Conservation (phyloP, 2,888 invertebrate genomes). For the Aphodius granarius region DNA sequence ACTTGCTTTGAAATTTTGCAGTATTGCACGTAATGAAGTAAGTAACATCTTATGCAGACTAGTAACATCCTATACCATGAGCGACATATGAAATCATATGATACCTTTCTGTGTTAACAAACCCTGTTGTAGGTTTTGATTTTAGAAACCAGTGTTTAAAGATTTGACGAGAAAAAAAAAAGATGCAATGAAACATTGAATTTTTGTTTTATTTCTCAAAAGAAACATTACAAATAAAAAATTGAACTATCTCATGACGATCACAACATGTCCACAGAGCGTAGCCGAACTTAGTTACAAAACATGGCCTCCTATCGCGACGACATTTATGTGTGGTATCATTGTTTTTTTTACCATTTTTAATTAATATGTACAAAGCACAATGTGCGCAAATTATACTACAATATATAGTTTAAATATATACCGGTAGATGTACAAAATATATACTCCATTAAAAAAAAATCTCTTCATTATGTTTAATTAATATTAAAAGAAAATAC, state of each 20-base stretch:
- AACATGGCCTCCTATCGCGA: not conserved
- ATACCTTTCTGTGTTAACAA: no score
- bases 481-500: conserved; percentile 31
- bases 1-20: no score
- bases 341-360: conserved; percentile 15
- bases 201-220: conserved; percentile 9
- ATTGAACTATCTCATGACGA: conserved; percentile 5
- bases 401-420: not conserved
- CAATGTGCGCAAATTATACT: conserved; percentile 40
- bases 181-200: conserved; percentile 2
- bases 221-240: conserved; percentile 9
- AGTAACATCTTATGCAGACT: no score
- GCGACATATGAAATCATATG: no score
- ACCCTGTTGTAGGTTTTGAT: no score
- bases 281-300: not conserved
- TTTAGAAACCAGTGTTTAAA: no score
- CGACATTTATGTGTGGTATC: not conserved
- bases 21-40: no score
- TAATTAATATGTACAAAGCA: conserved; percentile 44
- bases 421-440: not conserved
- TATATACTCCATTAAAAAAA: conserved; percentile 3
- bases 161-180: not conserved
- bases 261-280: not conserved
- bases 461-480: conserved; percentile 15
- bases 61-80: no score